These are phyloP conservation scores for Addax nasomaculatus DNA, from an alignment of 2,113 vertebrate genomes.

Conservation along the genomic window DNA sequence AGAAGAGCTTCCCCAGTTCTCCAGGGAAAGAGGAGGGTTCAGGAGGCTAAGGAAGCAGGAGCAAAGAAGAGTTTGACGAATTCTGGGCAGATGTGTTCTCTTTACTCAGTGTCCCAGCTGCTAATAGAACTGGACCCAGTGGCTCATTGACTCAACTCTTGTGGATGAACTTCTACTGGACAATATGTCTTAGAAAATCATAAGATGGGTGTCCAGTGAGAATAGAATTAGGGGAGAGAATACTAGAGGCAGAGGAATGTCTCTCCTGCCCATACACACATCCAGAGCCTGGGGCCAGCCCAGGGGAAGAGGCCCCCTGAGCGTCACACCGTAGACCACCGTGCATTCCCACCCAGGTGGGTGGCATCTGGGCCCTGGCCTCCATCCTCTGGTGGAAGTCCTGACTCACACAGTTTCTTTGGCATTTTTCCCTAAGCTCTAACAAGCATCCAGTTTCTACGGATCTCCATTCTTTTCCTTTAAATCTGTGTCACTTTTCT, in stretches of 20 bases:
- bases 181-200: not conserved
- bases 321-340: fast-evolving
- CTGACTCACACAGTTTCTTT: not conserved
- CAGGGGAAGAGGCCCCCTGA: fast-evolving
- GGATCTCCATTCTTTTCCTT: not conserved
- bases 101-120: not conserved
- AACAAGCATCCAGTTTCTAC: fast-evolving
- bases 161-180: not conserved
- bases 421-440: not conserved
- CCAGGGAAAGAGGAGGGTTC: fast-evolving
- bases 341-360: fast-evolving
- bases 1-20: not conserved
- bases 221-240: not conserved
- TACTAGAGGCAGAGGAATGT: not conserved
- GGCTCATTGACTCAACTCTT: not conserved
- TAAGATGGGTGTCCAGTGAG: not conserved
- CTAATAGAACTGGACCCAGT: not conserved
- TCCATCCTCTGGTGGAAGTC: not conserved
- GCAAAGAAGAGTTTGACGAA: too few relatives aligned
- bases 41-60: too few relatives aligned
- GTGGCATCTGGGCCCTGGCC: fast-evolving
- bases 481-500: not conserved
- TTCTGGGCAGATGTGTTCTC: fast-evolving
- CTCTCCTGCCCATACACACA: not conserved
- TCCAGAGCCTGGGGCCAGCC: not conserved